A percentile compares a stretch with the other conserved stretches of the same genome.
Evolutionary conservation across 2,888 invertebrate genomes (phyloP).

Genomic region (Drosophila gaucha): DNA sequence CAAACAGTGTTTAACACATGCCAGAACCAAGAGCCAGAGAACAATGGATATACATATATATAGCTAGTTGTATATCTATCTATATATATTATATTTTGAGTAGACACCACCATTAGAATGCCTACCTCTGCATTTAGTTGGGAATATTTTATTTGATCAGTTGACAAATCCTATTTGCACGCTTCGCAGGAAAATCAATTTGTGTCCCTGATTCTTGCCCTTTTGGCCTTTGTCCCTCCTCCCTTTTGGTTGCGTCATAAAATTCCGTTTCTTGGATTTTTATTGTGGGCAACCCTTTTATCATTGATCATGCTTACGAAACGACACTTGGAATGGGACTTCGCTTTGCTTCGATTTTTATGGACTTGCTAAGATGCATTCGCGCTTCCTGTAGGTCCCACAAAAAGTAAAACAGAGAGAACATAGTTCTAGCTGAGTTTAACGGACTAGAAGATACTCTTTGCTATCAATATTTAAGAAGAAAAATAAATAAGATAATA

Average conservation of each 20-base stretch:
- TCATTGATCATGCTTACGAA: conserved; percentile 73
- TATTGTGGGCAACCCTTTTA: conserved; percentile 60
- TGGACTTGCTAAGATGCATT: conserved; percentile 71
- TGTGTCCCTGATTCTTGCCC: not conserved
- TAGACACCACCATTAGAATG: conserved; percentile 30
- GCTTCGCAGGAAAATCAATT: conserved; percentile 74
- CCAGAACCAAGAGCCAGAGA: conserved; percentile 5
- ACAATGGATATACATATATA: not conserved
- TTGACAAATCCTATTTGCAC: conserved; percentile 78
- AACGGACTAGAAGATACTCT: not conserved
- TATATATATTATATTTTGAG: not conserved
- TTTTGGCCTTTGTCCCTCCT: not conserved
- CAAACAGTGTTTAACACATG: conserved; percentile 57
- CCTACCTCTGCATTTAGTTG: conserved; percentile 37
- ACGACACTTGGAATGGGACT: conserved; percentile 12
- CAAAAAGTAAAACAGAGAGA: conserved; percentile 4
- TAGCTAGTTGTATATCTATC: not conserved
- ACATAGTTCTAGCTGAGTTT: not conserved
- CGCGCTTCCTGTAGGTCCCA: conserved; percentile 47
- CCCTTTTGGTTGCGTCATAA: conserved; percentile 9
- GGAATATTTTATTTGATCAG: conserved; percentile 57
- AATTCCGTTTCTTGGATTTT: conserved; percentile 13
- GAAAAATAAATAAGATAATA: too few species aligned
- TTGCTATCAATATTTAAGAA: too few species aligned
- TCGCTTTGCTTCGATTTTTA: conserved; percentile 48